Percentiles rank a stretch among this genome's conserved stretches.
Conservation (phyloP, 2,113 vertebrate species). For the Merops nubicus region DNA sequence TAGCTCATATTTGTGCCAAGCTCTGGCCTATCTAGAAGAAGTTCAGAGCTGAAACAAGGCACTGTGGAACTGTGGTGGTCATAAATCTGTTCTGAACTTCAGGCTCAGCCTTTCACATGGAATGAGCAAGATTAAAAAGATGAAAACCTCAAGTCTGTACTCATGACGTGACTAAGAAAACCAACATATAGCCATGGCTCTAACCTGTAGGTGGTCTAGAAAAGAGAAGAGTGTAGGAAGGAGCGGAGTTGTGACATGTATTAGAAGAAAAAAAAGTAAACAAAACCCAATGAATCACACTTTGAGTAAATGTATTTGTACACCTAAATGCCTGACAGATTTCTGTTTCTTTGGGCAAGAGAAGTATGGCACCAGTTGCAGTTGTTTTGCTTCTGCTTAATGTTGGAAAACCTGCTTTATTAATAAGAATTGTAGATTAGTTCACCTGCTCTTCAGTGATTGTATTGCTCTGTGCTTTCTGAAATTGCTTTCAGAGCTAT, state of each 20-base stretch:
- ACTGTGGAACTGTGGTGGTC: not conserved
- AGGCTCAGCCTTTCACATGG: not conserved
- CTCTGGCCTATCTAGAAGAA: not conserved
- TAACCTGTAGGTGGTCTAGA: not conserved
- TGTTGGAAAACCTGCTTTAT: not conserved
- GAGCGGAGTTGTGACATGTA: not conserved
- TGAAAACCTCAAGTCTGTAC: not conserved
- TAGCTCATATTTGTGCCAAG: not conserved
- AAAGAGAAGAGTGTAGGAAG: not conserved
- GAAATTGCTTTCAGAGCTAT: constrained; percentile 25
- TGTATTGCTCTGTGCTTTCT: not conserved
- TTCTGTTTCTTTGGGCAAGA: not conserved
- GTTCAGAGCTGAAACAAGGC: not conserved
- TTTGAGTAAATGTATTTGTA: not conserved
- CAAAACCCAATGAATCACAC: not conserved
- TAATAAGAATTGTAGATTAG: not conserved
- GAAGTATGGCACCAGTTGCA: not conserved
- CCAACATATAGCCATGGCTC: rapidly evolving
- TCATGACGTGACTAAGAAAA: not conserved
- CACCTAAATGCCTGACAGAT: not conserved
- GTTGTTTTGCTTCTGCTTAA: not conserved
- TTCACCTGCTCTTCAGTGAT: constrained; percentile 8
- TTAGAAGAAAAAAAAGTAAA: not conserved
- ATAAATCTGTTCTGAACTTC: not conserved
- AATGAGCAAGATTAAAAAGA: too few relatives aligned